Base-by-base conservation (phyloP, 2,888 invertebrate species). In the Arenicola marina region DNA sequence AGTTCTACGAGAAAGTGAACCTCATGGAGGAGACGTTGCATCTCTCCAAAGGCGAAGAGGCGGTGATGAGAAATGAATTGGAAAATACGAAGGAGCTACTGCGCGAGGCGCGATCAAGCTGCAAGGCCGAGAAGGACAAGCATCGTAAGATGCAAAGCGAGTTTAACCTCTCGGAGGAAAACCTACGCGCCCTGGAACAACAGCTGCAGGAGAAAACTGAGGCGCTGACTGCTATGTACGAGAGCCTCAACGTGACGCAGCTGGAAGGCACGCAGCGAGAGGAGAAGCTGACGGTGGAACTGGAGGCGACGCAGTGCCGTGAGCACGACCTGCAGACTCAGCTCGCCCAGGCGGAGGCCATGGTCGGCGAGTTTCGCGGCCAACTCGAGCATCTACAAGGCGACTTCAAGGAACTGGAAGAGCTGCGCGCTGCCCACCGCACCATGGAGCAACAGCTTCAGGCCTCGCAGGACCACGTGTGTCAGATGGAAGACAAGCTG, bases 401-500 rank as follows among this genome's bases (percentile, higher is more conserved):
- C 38, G 18, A 18, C 18, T 11, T 38, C 11, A 11, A 38, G 38
- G 38, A 38, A 38, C 38, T 38, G 38, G 18, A 11, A 38, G 38
- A 38, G 18, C 18, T 38, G 18, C 38, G 18, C 11, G 18, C 38
- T 15, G 38, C 38, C 18, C n/a, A n/a, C n/a, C n/a, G n/a, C n/a
- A n/a, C n/a, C n/a, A n/a, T n/a, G n/a, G n/a, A n/a, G n/a, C n/a
- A n/a, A n/a, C 38, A 38, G 18, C 11, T 15, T 38, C 38, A 38
- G 38, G 18, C 38, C 38, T 38, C 18, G 11, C 38, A 38, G 38
- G 38, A 38, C 11, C 38, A 38, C 38, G 18, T 38, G 11, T 18
- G 18, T 11, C 26, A 29, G 11, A 28, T 57, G 18, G 57, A 57
- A 24, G 34, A 31, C 21, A 57, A 57, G 46, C 57, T 57, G 4